Evolutionary conservation across 1,140 invertebrate species (phyloP), one percentile per base, ranked within the genome.

Genomic region (Bacillus rossius): DNA sequence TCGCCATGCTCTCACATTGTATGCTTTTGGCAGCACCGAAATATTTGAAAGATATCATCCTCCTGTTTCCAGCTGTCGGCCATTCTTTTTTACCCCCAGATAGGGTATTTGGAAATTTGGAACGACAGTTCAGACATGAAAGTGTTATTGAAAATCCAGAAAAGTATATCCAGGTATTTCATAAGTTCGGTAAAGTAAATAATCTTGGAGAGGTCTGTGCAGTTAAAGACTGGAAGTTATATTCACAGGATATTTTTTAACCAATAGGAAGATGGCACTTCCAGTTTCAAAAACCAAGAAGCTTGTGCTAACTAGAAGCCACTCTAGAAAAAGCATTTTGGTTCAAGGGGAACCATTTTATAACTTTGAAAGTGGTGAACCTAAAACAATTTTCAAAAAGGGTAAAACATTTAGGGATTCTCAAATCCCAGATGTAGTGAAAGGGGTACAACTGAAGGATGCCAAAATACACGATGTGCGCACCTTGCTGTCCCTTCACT

Each of bases 31-130:
- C 10, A 45, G 55, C 55, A 14, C 55, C 55, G n/a, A 41, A 17
- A 23, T 5, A 56, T 52, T 41, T 56, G 19, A 56, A 50, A 20
- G 55, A n/a, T 14, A 52, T 56, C 7, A 19, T 38, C 16, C 2
- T 56, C 19, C 8, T 51, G 16, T 51, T 51, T n/a, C 49, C 49
- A 5, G n/a, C 43, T 23, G 16, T 26, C 4, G 49, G 49, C 4
- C 49, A 51, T 37, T 51, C 25, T 5, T 51, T 51, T 29, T 7
- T 62, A 25, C 42, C 49, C 26, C 22, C 26, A 49, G 42, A 37
- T 29, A 19, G 47, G 57, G 57, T 59, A 26, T 59, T 59, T 59
- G 53, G 53, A 37, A 20, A 19, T 19, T 57, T 59, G 17, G 34
- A 59, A 60, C 23, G 41, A 59, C 26, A 37, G 13, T 10, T 56